Conservation (phyloP, 2,797 vertebrate genomes). For the Coluber constrictor region DNA sequence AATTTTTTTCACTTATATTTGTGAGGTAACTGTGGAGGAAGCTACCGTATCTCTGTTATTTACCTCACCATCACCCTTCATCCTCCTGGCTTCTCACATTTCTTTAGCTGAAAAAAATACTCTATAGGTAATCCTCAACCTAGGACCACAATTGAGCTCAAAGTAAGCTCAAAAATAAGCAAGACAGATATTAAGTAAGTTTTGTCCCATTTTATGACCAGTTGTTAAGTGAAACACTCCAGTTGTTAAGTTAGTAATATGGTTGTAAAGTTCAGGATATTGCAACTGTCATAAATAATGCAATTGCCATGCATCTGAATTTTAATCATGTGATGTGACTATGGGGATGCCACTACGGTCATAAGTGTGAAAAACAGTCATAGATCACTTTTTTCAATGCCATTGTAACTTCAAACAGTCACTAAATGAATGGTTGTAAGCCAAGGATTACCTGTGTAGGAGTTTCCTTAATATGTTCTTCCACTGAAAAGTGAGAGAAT, state of each 20-base stretch:
- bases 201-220: background rate
- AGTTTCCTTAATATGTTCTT: too few relatives aligned
- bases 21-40: background rate
- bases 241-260: background rate
- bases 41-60: background rate
- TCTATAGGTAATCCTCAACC: background rate
- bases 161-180: background rate
- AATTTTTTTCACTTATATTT: background rate
- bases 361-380: background rate
- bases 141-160: background rate
- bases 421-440: too few relatives aligned
- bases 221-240: background rate
- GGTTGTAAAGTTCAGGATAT: background rate
- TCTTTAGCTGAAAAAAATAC: background rate
- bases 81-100: background rate
- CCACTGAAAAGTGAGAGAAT: too few relatives aligned
- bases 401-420: too few relatives aligned
- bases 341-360: background rate
- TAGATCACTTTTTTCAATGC: too few relatives aligned
- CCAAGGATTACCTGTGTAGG: too few relatives aligned
- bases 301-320: background rate
- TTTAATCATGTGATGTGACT: background rate
- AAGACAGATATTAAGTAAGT: background rate
- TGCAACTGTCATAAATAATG: background rate
- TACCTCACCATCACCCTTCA: background rate